Base-by-base conservation (phyloP, 1,140 invertebrate species). In the Drosophila hydei region DNA sequence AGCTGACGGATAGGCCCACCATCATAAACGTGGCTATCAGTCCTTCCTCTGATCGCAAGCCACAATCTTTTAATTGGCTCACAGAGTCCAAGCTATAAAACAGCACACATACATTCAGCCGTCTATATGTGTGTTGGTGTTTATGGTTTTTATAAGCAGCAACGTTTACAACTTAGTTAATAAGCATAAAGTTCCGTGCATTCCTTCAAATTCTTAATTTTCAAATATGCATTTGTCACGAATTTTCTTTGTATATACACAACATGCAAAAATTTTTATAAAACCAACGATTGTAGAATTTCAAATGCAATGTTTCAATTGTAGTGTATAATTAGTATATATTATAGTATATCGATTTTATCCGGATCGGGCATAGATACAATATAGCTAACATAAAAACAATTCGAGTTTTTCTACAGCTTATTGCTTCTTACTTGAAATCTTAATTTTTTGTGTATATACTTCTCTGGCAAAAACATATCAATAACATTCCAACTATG, bases 21-120 rank as follows among this genome's bases (percentile, higher is more conserved):
- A 94, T 99, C 42, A 97, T 99, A 64, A 99, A 99, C 90, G 95
- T 98, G 16, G 94, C 97, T 77, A 99, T 99, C 25, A 95, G 94
- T 91, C 97, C 97, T 11, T 94, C 94, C 71, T 96, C 98, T 38
- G 96, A 97, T 89, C 94, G 97, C 69, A 99, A 98, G 92, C 94
- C 96, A 56, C 98, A 99, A 92, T 95, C 95, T 27, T 98, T 97
- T 89, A 95, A 94, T 78, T 98, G 97, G 97, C 92, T 99, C 2
- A 98, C 97, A 0, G 96, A 97, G 92, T 97, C 97, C 18, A 98
- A 98, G 92, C 92, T 97, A 64, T 97, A 92, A 95, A 77, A 69
- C 63, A 61, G 12, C 9, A 42, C 14, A 27, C 5, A 45, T 42
- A 36, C 33, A 11, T 36, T 14, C 11, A 52, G 18, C 21, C 8